Evolutionary conservation across 2,797 vertebrate species (phyloP).

Genomic region (Rhinella marina): DNA sequence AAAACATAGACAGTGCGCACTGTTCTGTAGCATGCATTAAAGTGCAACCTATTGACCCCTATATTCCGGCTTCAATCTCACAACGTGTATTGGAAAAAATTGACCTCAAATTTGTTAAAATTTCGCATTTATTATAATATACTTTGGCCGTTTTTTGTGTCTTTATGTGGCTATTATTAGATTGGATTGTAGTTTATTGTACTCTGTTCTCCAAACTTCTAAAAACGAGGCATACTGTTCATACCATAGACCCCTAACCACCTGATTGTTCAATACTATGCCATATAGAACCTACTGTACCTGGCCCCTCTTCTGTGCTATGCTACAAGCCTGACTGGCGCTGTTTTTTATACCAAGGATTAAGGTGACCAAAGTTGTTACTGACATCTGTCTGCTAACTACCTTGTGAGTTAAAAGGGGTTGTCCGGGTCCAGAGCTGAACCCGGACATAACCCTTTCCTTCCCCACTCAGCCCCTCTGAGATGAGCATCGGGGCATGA

Average conservation of each 20-base stretch:
- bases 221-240: not conserved
- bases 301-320: not conserved
- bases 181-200: not conserved
- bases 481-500: too few relatives aligned
- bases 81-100: too few relatives aligned
- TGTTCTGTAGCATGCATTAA: not conserved
- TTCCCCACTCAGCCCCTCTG: too few relatives aligned
- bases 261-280: too few relatives aligned
- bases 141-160: not conserved
- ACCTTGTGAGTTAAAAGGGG: not conserved
- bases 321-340: not conserved
- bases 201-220: not conserved
- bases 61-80: too few relatives aligned
- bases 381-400: not conserved
- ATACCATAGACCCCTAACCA: not conserved
- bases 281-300: too few relatives aligned
- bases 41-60: not conserved
- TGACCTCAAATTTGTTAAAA: not conserved
- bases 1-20: not conserved
- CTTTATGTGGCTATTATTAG: not conserved
- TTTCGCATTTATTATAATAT: not conserved
- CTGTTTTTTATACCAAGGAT: not conserved
- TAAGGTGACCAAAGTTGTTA: not conserved
- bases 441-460: too few relatives aligned
- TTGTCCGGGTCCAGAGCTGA: too few relatives aligned